Base-by-base conservation (phyloP, 2,797 vertebrate genomes). In the Phataginus tricuspis region DNA sequence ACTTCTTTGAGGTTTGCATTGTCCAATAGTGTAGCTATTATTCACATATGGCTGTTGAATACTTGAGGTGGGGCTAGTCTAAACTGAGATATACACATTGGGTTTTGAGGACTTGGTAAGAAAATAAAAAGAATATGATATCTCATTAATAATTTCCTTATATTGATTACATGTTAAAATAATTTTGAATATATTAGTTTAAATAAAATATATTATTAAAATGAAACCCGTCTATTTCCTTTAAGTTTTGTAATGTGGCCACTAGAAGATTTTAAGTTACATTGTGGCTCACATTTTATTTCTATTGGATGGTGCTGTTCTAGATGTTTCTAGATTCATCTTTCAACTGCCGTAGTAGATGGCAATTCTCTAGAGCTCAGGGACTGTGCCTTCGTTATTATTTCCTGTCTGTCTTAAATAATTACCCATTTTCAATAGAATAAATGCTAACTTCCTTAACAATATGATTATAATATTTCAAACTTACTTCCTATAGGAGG, bases 181-280 rank as follows among this genome's bases (percentile, higher is more conserved):
- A 82, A 71, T 74, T 80, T 91, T 74, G 69, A 71, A 86, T 90
- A 19, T 55, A 64, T 45, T 85, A 16, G 51, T 6, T 53, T 86
- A 89, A 72, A 83, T 84, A 79, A 84, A 79, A 91, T 90, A 45
- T 31, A 42, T 57, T 57, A 57, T n/a, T 59, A 59, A 90, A 78
- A 53, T 57, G 8, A 69, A 84, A 16, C n/a, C n/a, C 19, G 29
- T 53, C 9, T 42, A 8, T 82, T 53, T 63, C 27, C 69, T 80
- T 88, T 74, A 64, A 68, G 37, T 79, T 92, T 91, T 87, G 12
- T 75, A 75, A 53, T 49, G 9, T 53, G 29, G 29, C 13, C 64
- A 71, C 66, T 71, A 42, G 49, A 93, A 91, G 61, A 85, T 75
- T 77, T 79, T 34, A 83, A 72, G 53, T 77, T 88, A 64, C 25